A percentile compares a stretch with the other conserved stretches of the same genome.
phyloP scores from a whole-genome alignment of 37 sponge, comb jelly and placozoan species.

The Geodia barretti region DNA sequence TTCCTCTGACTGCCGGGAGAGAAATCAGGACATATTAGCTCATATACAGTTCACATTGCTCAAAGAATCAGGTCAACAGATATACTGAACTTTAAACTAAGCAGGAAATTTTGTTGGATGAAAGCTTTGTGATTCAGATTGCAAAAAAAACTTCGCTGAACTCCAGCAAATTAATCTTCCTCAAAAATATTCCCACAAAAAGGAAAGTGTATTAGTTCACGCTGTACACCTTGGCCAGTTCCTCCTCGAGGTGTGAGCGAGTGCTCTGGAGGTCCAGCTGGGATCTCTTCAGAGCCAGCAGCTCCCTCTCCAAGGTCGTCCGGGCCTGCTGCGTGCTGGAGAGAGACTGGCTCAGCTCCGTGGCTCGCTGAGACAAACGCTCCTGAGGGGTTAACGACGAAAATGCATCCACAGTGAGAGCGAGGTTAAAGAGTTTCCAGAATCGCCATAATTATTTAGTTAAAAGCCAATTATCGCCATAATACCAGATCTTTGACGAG shows the following conservation, averaged over 20 bases:
- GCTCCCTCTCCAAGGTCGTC: conserved; percentile 25
- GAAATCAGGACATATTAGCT: no score
- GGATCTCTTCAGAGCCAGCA: conserved; percentile 11
- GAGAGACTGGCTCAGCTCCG: conserved; percentile 23
- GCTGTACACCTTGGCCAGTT: not conserved
- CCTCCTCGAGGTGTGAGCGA: not conserved
- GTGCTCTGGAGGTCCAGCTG: conserved; percentile 15
- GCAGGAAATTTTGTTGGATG: no score
- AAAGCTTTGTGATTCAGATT: no score
- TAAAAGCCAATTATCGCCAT: not conserved
- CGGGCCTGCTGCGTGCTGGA: conserved; percentile 21
- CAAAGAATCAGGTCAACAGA: no score
- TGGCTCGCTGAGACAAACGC: conserved; percentile 23
- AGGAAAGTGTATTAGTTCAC: no score
- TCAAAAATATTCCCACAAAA: no score
- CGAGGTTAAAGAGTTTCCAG: no score
- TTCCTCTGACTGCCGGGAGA: not conserved
- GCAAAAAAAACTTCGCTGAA: no score
- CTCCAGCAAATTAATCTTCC: no score
- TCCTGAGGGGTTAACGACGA: conserved; percentile 19
- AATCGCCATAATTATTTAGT: no score
- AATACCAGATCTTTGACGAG: conserved; percentile 1
- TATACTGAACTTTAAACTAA: no score
- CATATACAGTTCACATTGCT: no score
- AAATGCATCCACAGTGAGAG: not conserved